Conservation (phyloP, 2,888 invertebrate species). For the Lepidochitona cinerea region DNA sequence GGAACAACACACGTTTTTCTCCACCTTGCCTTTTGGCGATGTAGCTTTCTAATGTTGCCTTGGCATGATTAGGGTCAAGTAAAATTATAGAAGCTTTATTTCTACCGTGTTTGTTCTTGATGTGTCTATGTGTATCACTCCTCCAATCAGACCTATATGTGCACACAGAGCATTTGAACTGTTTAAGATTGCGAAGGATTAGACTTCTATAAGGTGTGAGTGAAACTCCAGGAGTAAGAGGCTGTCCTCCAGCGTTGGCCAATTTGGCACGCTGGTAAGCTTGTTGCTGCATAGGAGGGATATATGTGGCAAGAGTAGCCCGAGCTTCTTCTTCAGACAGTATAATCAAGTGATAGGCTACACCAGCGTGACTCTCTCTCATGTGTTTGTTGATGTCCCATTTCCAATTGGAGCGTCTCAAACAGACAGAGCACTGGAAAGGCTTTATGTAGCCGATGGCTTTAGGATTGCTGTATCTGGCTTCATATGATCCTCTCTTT, state of each 20-base stretch:
- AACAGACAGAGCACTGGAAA: conserved; percentile 94
- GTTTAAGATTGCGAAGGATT: conserved; percentile 65
- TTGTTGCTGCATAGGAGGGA: background rate
- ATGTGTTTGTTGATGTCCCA: conserved; percentile 99
- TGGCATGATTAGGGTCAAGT: conserved; percentile 41
- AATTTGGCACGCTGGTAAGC: background rate
- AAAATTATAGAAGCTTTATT: conserved; percentile 41
- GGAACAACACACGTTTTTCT: background rate
- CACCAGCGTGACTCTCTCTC: conserved; percentile 55
- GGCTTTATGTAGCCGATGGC: conserved; percentile 73
- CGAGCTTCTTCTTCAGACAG: conserved; percentile 63
- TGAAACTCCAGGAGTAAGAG: background rate
- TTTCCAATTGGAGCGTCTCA: conserved; percentile 96
- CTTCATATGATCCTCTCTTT: conserved; percentile 11
- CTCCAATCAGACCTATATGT: conserved; percentile 96
- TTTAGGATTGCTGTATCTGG: conserved; percentile 47
- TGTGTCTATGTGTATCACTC: conserved; percentile 97
- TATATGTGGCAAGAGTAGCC: conserved; percentile 44
- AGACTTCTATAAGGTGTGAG: background rate
- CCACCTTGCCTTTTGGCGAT: background rate
- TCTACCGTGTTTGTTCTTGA: conserved; percentile 74
- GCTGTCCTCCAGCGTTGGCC: background rate
- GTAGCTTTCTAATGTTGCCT: background rate
- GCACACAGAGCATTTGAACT: conserved; percentile 94
- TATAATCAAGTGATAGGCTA: conserved; percentile 42